Conservation (phyloP, 2,797 vertebrate species). For the Sebastes dallii region DNA sequence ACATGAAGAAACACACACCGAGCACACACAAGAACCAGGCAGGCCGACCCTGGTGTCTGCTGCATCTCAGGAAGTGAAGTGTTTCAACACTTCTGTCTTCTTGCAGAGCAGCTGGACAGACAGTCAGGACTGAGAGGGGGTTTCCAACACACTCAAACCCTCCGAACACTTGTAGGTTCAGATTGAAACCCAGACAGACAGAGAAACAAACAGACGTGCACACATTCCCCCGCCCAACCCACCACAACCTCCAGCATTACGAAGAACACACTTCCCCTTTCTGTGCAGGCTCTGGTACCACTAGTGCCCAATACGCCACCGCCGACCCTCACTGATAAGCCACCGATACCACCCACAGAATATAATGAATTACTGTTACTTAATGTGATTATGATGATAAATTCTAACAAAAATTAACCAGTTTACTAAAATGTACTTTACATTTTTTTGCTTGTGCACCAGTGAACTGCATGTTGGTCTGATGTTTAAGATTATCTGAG, state of each 20-base stretch:
- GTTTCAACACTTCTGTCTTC: slow-evolving; percentile 68
- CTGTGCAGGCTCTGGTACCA: slow-evolving; percentile 21
- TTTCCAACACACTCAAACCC: slow-evolving; percentile 58
- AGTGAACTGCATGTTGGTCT: slow-evolving; percentile 6
- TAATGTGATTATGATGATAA: neutral
- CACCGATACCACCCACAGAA: slow-evolving; percentile 32
- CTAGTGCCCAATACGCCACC: slow-evolving; percentile 13
- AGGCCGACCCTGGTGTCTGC: slow-evolving; percentile 15
- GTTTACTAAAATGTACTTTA: neutral
- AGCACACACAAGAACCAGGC: neutral
- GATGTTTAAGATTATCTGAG: slow-evolving; percentile 42
- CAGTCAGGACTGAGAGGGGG: slow-evolving; percentile 45
- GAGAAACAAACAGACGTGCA: slow-evolving; percentile 45
- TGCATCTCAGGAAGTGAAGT: slow-evolving; percentile 64
- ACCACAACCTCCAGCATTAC: slow-evolving; percentile 45
- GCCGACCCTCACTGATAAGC: slow-evolving; percentile 32
- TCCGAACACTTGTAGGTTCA: slow-evolving; percentile 43
- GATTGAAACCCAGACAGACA: slow-evolving; percentile 58
- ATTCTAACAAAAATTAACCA: neutral
- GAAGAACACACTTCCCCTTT: slow-evolving; percentile 52
- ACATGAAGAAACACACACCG: neutral
- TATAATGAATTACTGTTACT: neutral
- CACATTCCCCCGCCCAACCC: slow-evolving; percentile 12
- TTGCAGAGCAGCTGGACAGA: slow-evolving; percentile 64
- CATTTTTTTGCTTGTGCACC: neutral